Evolutionary conservation across 2,888 invertebrate species (phyloP), one percentile per base, ranked within the genome.

Genomic region (Nezara viridula): DNA sequence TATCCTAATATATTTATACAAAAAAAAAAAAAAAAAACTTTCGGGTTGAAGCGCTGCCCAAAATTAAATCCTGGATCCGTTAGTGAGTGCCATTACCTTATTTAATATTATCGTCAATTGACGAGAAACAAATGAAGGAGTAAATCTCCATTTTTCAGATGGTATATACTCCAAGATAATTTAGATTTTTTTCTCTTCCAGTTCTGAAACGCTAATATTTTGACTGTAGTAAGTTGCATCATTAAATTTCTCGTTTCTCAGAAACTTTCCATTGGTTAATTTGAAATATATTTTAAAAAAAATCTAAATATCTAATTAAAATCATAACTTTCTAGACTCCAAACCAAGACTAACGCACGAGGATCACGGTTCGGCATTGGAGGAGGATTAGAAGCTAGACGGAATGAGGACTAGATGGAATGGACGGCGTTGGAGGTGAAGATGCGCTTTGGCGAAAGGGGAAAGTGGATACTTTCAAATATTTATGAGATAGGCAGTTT

Each of bases 401-500:
- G n/a, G n/a, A 19, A 37, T 19, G 66, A 73, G 66, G 3, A 32
- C 10, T 66, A 66, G 66, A 66, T 32, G 32, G 66, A 32, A 32
- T 14, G 32, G 32, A 9, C 27, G n/a, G 12, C 16, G 10, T 9
- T 32, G 32, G 40, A 24, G 44, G 81, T 81, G 81, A 81, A 81
- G 81, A 81, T 81, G 81, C 81, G 81, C 81, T 81, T 81, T 81
- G 44, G 81, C 81, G 44, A 47, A 81, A 81, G 81, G 81, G 44
- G 81, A 81, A 81, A 81, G 81, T 47, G 3, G 81, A 81, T 81
- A 81, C 81, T 81, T 81, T 81, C 81, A 81, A 81, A 81, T 81
- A 81, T 81, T 81, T 81, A 81, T 81, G 81, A 81, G 81, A 81
- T 81, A 81, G 81, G 81, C 81, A 81, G 81, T 81, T 81, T 81